Percentiles rank a stretch among this genome's conserved stretches.
phyloP scores from a whole-genome alignment of 2,888 invertebrate genomes.

The Allygus modestus region DNA sequence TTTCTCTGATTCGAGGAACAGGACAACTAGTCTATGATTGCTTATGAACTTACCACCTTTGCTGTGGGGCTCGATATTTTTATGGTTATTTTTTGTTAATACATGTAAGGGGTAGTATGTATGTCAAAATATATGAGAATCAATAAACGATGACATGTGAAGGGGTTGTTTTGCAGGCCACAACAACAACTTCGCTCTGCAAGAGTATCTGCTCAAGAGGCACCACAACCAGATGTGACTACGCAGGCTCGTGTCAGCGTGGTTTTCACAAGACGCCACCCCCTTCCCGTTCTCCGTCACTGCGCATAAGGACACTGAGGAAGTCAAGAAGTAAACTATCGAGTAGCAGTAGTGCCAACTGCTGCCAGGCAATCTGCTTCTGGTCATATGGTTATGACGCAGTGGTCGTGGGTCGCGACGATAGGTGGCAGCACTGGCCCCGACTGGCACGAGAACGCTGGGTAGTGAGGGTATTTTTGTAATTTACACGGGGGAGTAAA shows the following conservation, averaged over 20 bases:
- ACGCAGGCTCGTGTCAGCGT: conserved; percentile 69
- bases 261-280: conserved; percentile 66
- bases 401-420: conserved; percentile 1
- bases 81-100: too few relatives aligned
- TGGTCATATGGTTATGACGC: conserved; percentile 22
- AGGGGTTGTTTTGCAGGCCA: conserved; percentile 59
- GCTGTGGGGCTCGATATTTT: too few relatives aligned
- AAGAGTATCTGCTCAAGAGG: conserved; percentile 65
- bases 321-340: conserved; percentile 27
- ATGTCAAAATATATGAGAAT: too few relatives aligned
- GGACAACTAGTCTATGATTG: too few relatives aligned
- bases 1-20: too few relatives aligned
- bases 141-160: too few relatives aligned
- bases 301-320: conserved; percentile 35
- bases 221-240: conserved; percentile 72
- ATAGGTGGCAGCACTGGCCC: background rate
- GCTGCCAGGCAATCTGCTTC: conserved; percentile 19
- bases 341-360: background rate
- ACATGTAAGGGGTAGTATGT: too few relatives aligned
- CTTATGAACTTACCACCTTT: too few relatives aligned
- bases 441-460: background rate
- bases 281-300: conserved; percentile 63
- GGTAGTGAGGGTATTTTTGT: background rate
- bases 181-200: conserved; percentile 68
- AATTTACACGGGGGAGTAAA: background rate